Evolutionary conservation across 1,140 invertebrate genomes (phyloP), one percentile per base, ranked within the genome.

Genomic region (Drosophila pruinosa): DNA sequence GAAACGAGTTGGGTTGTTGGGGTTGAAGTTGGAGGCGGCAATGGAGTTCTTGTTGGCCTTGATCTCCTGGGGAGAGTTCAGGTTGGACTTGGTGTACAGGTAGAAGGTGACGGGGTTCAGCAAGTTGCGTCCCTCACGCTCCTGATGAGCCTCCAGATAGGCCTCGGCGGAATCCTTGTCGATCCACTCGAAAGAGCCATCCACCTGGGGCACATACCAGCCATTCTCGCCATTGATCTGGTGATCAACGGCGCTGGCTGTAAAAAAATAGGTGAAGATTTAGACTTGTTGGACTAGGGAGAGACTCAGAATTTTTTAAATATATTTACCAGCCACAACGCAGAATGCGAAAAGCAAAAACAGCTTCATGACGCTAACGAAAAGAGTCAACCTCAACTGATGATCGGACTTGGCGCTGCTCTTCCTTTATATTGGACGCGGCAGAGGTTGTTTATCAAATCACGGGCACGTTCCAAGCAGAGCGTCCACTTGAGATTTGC

Each of bases 31-130:
- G 0, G 89, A 90, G 1, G 6, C 41, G 0, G 52, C 50, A 31
- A 90, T 89, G 8, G 56, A 90, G 4, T 64, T 43, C 4, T 64
- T 61, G 10, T 61, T 62, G 3, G 75, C 70, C 19, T 64, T 83
- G 31, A 90, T 88, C 62, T 76, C 69, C 63, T 89, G 80, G 3
- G 52, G 58, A 14, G 61, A 54, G 34, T 74, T 10, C 3, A 36
- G 73, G 63, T 82, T 89, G 0, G 72, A 72, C 24, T 65, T 58
- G 43, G 89, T 91, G 53, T 91, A 91, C 63, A 91, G 64, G 24
- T 89, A 86, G 80, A 90, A 91, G 36, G 64, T 86, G n/a, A 91
- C 86, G 0, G 83, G 80, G 39, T 78, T 89, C n/a, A 75, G 52
- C 5, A 64, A 4, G 15, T 15, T 54, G 39, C 80, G 71, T 10